Conservation (phyloP, 2,888 invertebrate species). For the Calliphora vomitoria region DNA sequence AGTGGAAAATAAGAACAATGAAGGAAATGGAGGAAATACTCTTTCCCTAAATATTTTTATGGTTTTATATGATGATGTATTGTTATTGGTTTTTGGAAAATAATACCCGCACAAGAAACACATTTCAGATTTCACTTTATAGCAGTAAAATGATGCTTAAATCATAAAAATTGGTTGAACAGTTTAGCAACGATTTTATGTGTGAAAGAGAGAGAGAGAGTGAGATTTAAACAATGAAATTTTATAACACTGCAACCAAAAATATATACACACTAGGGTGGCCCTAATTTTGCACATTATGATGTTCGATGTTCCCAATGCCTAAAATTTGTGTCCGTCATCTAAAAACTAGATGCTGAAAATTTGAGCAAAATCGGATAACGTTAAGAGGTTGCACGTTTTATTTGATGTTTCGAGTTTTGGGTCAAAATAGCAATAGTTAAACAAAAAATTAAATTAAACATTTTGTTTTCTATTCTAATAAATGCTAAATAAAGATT, state of each 20-base stretch:
- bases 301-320: too few species aligned
- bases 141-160: slow-evolving; percentile 48
- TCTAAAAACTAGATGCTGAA: too few species aligned
- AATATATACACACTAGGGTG: not conserved
- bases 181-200: slow-evolving; percentile 20
- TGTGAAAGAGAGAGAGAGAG: not conserved
- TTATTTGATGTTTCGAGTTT: too few species aligned
- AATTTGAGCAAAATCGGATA: too few species aligned
- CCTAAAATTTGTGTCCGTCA: too few species aligned
- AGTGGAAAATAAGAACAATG: not conserved
- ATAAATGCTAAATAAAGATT: too few species aligned
- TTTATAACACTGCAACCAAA: slow-evolving; percentile 4
- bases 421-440: too few species aligned
- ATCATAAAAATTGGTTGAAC: slow-evolving; percentile 59
- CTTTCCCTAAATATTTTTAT: slow-evolving; percentile 30
- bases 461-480: too few species aligned
- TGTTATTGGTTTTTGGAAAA: slow-evolving; percentile 59
- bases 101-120: not conserved
- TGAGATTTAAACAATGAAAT: slow-evolving; percentile 40
- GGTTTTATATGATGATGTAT: slow-evolving; percentile 59
- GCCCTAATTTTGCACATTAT: too few species aligned
- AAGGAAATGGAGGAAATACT: not conserved
- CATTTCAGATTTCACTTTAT: slow-evolving; percentile 40
- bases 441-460: too few species aligned
- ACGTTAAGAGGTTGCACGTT: too few species aligned